Conservation (phyloP, 1,140 invertebrate species). For the Anthonomus grandis region DNA sequence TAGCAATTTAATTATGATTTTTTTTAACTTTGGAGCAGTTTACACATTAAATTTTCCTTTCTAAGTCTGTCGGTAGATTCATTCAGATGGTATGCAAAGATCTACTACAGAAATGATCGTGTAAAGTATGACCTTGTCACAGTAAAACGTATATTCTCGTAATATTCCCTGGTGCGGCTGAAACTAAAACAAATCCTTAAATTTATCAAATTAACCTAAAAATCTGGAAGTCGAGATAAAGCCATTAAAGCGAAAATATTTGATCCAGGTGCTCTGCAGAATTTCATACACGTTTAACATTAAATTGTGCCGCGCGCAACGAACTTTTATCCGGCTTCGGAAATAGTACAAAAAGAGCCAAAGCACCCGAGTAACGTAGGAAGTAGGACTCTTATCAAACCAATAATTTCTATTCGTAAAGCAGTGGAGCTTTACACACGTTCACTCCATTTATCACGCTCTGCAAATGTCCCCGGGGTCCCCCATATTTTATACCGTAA, state of each 20-base stretch:
- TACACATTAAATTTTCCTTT: no score
- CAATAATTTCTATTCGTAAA: constrained; percentile 26
- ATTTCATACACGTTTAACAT: constrained; percentile 14
- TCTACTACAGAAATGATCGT: constrained; percentile 57
- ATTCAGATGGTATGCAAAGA: constrained; percentile 47
- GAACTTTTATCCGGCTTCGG: constrained; percentile 12
- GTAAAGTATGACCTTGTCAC: constrained; percentile 57
- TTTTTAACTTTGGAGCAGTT: no score
- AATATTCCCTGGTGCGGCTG: no score
- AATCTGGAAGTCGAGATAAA: no score
- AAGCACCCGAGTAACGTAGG: no score
- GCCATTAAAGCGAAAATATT: constrained; percentile 1
- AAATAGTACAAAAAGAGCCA: constrained; percentile 19
- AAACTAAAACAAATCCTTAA: no score
- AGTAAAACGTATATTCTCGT: no score
- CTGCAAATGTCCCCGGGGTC: constrained; percentile 14
- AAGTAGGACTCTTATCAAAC: constrained; percentile 21
- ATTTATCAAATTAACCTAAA: no score
- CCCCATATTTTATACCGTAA: constrained; percentile 20
- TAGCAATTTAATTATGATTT: no score
- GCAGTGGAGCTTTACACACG: constrained; percentile 22
- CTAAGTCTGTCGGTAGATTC: no score
- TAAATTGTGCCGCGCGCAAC: constrained; percentile 13
- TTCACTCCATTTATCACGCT: constrained; percentile 19
- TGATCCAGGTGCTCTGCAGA: neutral